Evolutionary conservation across 2,113 vertebrate genomes (phyloP).

Genomic region (Coreoperca whiteheadi): DNA sequence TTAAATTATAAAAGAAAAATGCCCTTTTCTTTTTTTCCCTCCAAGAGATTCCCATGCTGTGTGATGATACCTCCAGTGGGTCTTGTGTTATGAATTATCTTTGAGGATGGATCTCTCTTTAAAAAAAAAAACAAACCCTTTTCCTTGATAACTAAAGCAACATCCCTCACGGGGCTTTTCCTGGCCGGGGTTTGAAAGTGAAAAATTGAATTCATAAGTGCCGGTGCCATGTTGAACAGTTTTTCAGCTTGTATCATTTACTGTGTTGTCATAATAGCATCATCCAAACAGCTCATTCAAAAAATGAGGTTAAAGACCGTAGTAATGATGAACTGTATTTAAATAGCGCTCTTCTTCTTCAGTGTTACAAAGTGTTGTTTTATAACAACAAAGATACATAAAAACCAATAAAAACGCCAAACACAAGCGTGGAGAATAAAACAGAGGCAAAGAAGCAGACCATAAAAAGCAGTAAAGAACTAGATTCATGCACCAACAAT

Average conservation of each 20-base stretch:
- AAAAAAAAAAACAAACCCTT: too few relatives aligned
- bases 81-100: conserved; percentile 30
- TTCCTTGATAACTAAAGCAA: conserved; percentile 33
- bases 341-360: too few relatives aligned
- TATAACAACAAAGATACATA: not conserved
- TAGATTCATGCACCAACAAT: not conserved
- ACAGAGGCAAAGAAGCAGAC: not conserved
- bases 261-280: too few relatives aligned
- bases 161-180: conserved; percentile 5
- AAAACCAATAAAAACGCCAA: not conserved
- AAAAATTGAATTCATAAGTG: not conserved
- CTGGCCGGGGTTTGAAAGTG: not conserved
- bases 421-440: not conserved
- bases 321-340: too few relatives aligned
- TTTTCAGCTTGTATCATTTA: not conserved
- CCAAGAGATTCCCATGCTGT: conserved; percentile 31
- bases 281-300: too few relatives aligned
- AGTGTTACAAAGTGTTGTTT: not conserved
- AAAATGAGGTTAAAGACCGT: not conserved
- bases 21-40: conserved; percentile 32
- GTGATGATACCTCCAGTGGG: conserved; percentile 36
- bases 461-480: not conserved
- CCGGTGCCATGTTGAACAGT: not conserved
- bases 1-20: conserved; percentile 58
- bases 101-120: conserved; percentile 30